Evolutionary conservation across 2,113 vertebrate species (phyloP), one percentile per base, ranked within the genome.

Genomic region (Prunella fulvescens): DNA sequence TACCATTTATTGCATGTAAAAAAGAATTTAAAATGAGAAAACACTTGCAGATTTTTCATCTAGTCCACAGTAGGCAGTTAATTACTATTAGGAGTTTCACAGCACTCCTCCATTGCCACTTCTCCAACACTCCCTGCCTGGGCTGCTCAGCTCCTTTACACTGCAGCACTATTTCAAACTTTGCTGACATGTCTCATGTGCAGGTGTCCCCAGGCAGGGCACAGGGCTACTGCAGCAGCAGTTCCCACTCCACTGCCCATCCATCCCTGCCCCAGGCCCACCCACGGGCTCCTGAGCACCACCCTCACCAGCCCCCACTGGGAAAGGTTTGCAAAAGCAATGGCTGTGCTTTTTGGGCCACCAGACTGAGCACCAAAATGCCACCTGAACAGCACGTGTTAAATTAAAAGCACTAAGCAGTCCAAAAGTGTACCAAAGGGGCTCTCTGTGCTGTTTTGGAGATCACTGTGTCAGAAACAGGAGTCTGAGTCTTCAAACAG

Each of bases 1-100:
- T 69, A n/a, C 28, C 9, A n/a, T 23, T 91, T 64, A 40, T 10
- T 60, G n/a, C n/a, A 37, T 1, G 1, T 31, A 50, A 53, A 62
- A 69, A 74, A 42, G 5, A 3, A n/a, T 26, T 80, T 40, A 10
- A 74, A 70, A 61, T 45, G 17, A 51, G 17, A 62, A 88, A 81
- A 81, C 10, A 26, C 7, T 57, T 61, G 72, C 23, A 83, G 53
- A 18, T 26, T 84, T 88, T 91, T 85, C 7, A 6, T 10, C 31
- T 28, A 50, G 47, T 11, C 19, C 1, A 1, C 25, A 57, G 15
- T 10, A n/a, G 0, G 1, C n/a, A 58, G 33, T 44, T 61, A 31
- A 60, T 51, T 67, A 56, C 40, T 61, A 39, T 29, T 6, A 48
- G n/a, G 40, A 61, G 23, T 48, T 6, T 3, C 39, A 66, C 23